Percentiles rank a stretch among this genome's conserved stretches.
phyloP scores from a whole-genome alignment of 1,140 invertebrate genomes.

The Ptiloglossa arizonensis region DNA sequence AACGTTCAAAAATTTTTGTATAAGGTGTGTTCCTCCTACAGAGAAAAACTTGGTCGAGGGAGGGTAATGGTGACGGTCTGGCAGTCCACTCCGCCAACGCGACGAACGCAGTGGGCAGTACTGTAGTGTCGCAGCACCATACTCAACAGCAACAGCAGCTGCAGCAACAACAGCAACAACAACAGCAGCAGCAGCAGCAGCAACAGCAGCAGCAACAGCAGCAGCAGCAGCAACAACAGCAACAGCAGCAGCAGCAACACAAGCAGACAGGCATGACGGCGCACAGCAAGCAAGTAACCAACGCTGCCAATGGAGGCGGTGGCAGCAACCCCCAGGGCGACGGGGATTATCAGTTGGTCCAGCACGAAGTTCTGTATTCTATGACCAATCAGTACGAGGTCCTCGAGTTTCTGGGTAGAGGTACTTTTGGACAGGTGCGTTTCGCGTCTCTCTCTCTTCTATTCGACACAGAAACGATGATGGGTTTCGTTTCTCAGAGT shows the following conservation, averaged over 20 bases:
- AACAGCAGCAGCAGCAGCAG: slow-evolving; percentile 72
- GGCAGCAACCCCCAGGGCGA: slow-evolving; percentile 90
- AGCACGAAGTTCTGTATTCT: slow-evolving; percentile 98
- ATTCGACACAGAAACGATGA: neutral
- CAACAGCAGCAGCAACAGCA: slow-evolving; percentile 70
- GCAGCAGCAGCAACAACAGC: slow-evolving; percentile 72
- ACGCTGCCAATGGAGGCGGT: slow-evolving; percentile 81
- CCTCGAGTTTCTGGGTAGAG: slow-evolving; percentile 98
- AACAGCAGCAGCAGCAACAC: slow-evolving; percentile 67
- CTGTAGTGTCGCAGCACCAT: slow-evolving; percentile 73
- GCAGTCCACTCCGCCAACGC: slow-evolving; percentile 77
- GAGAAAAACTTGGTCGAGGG: slow-evolving; percentile 85
- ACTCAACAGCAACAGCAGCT: slow-evolving; percentile 71
- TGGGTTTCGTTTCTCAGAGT: no score
- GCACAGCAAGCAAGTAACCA: slow-evolving; percentile 86
- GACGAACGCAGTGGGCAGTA: slow-evolving; percentile 74
- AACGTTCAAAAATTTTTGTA: slow-evolving; percentile 61
- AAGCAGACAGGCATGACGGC: slow-evolving; percentile 86
- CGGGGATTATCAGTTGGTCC: slow-evolving; percentile 98
- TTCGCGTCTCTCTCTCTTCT: neutral
- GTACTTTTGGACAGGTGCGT: slow-evolving; percentile 96
- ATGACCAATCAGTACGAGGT: slow-evolving; percentile 97
- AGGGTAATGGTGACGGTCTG: slow-evolving; percentile 84
- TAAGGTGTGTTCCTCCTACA: slow-evolving; percentile 72
- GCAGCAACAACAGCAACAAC: slow-evolving; percentile 72